Evolutionary conservation across 2,888 invertebrate genomes (phyloP).

Genomic region (Coelopa pilipes): DNA sequence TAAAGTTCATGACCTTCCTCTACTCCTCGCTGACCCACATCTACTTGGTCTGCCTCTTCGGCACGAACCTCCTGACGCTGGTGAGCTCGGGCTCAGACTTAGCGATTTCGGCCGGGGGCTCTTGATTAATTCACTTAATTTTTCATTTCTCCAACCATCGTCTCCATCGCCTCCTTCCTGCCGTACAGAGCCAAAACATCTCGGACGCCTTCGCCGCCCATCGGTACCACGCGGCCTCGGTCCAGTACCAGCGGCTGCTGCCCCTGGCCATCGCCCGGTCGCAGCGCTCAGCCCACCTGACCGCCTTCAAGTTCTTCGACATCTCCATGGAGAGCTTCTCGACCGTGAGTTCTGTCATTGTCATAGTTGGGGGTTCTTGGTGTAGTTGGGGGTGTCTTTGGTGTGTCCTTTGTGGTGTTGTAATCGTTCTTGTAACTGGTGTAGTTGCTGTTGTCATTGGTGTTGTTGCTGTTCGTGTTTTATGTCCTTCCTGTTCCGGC

Average conservation of each 20-base stretch:
- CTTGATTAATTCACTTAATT: too few species aligned
- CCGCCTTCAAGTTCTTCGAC: constrained; percentile 43
- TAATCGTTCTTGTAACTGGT: background rate
- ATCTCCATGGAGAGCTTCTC: constrained; percentile 44
- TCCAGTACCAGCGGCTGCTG: constrained; percentile 41
- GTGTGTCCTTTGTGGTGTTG: background rate
- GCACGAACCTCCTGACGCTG: constrained; percentile 37
- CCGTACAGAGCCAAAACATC: constrained; percentile 36
- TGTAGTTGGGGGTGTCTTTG: background rate
- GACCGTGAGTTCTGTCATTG: constrained; percentile 30
- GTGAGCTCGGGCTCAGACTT: constrained; percentile 24
- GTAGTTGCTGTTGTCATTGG: background rate
- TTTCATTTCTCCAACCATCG: too few species aligned
- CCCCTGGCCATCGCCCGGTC: constrained; percentile 39
- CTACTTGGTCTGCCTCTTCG: constrained; percentile 42
- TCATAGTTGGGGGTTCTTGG: too few species aligned
- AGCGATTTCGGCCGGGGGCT: background rate
- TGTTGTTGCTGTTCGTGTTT: background rate
- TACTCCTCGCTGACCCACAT: constrained; percentile 40
- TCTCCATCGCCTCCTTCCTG: background rate
- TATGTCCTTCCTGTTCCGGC: too few species aligned
- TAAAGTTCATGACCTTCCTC: constrained; percentile 40
- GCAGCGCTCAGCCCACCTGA: constrained; percentile 41
- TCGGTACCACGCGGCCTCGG: constrained; percentile 41
- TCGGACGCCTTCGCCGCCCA: constrained; percentile 41